Evolutionary conservation across 2,888 invertebrate genomes (phyloP).

Genomic region (Tupiocoris notatus): DNA sequence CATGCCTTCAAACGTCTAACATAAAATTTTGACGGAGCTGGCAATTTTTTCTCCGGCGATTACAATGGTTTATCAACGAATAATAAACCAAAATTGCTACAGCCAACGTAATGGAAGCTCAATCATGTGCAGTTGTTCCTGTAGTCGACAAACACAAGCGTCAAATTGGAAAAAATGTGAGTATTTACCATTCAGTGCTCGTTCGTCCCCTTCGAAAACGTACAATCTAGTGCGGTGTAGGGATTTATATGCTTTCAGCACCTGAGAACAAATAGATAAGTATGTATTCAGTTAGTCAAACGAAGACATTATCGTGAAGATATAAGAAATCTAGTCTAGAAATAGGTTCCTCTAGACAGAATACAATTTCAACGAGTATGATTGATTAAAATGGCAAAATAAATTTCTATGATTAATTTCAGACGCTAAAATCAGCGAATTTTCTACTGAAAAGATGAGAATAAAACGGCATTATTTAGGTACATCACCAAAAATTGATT

Average conservation of each 20-base stretch:
- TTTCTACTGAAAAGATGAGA: not conserved
- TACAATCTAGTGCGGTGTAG: slow-evolving; percentile 67
- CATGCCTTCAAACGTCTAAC: too few relatives aligned
- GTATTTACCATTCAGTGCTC: slow-evolving; percentile 58
- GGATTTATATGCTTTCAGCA: slow-evolving; percentile 67
- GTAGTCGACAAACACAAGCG: not conserved
- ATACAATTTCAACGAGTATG: too few relatives aligned
- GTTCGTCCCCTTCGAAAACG: slow-evolving; percentile 67
- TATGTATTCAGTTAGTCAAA: not conserved
- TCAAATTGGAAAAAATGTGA: not conserved
- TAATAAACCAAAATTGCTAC: too few relatives aligned
- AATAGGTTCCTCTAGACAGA: too few relatives aligned
- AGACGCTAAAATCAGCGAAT: not conserved
- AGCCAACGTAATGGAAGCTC: not conserved
- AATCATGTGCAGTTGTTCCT: not conserved
- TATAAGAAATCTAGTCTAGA: too few relatives aligned
- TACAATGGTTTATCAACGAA: too few relatives aligned
- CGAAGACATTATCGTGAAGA: not conserved
- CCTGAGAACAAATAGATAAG: slow-evolving; percentile 56
- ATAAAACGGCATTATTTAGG: not conserved
- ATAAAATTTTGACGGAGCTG: too few relatives aligned
- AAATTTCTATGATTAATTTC: not conserved
- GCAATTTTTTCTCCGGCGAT: too few relatives aligned
- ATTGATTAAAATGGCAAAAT: too few relatives aligned
- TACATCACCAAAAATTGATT: too few relatives aligned